These are phyloP conservation scores for Ammodytes marinus DNA, from an alignment of 2,113 vertebrate species.

Conservation along the genomic window DNA sequence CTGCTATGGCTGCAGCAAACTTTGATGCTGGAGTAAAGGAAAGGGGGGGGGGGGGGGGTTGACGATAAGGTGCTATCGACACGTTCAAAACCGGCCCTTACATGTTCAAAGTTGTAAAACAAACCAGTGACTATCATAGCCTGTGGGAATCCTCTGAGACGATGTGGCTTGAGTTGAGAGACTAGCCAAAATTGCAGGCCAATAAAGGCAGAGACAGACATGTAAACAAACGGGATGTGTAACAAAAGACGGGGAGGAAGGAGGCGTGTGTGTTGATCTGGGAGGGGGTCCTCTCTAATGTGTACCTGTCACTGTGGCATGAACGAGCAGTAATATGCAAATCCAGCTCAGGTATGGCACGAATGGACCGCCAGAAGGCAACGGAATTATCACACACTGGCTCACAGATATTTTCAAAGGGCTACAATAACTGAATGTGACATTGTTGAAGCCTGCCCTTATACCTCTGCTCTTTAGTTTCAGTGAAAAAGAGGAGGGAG, in stretches of 20 bases:
- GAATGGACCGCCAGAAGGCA: not conserved
- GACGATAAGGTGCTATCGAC: not conserved
- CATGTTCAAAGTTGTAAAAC: not conserved
- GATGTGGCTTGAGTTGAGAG: not conserved
- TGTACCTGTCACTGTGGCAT: conserved; percentile 49
- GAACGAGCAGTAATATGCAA: conserved; percentile 10
- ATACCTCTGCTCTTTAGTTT: not conserved
- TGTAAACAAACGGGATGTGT: not conserved
- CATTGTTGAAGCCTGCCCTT: not conserved
- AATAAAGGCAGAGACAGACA: not conserved
- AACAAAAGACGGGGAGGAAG: not conserved
- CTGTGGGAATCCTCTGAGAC: not conserved
- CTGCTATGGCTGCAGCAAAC: not conserved
- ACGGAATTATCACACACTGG: not conserved
- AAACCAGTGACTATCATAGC: conserved; percentile 1
- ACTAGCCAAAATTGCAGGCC: not conserved
- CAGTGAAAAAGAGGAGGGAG: conserved; percentile 19
- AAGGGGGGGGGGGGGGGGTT: not conserved
- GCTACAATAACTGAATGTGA: not conserved
- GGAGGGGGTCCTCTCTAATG: conserved; percentile 4
- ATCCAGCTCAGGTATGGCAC: not conserved
- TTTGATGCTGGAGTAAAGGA: not conserved
- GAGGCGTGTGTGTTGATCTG: not conserved
- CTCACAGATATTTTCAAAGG: too few species aligned
- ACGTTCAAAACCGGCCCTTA: not conserved